Conservation (phyloP, 2,888 invertebrate species). For the Amphipyra berbera region DNA sequence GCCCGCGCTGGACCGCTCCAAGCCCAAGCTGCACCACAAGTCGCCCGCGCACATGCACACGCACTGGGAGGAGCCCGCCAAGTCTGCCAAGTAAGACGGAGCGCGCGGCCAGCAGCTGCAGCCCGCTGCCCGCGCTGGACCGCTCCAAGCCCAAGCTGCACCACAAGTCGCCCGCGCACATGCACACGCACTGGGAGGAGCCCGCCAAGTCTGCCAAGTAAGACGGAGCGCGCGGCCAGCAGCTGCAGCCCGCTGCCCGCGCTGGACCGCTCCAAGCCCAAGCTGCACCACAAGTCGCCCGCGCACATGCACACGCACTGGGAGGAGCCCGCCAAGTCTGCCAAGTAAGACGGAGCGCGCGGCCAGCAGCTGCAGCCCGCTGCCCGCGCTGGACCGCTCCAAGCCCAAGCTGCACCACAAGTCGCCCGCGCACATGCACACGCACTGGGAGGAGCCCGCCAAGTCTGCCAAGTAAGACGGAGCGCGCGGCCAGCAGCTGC, state of each 20-base stretch:
- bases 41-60: slow-evolving; percentile 81
- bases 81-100: slow-evolving; percentile 25
- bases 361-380: too few relatives aligned
- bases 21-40: slow-evolving; percentile 73
- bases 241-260: slow-evolving; percentile 54
- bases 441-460: slow-evolving; percentile 92
- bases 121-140: slow-evolving; percentile 56
- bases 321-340: slow-evolving; percentile 88
- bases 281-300: slow-evolving; percentile 78
- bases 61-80: slow-evolving; percentile 92
- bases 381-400: slow-evolving; percentile 53
- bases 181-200: slow-evolving; percentile 92
- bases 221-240: too few relatives aligned
- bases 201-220: slow-evolving; percentile 58
- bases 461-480: slow-evolving; percentile 24
- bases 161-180: slow-evolving; percentile 83
- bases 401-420: slow-evolving; percentile 71
- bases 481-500: too few relatives aligned
- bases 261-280: slow-evolving; percentile 59
- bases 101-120: too few relatives aligned
- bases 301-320: slow-evolving; percentile 89
- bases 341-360: too few relatives aligned
- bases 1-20: slow-evolving; percentile 55
- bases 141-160: slow-evolving; percentile 58
- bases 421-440: slow-evolving; percentile 81